Percentiles rank a stretch among this genome's conserved stretches.
Conservation (phyloP, 2,888 invertebrate species). For the Nomada fabriciana region DNA sequence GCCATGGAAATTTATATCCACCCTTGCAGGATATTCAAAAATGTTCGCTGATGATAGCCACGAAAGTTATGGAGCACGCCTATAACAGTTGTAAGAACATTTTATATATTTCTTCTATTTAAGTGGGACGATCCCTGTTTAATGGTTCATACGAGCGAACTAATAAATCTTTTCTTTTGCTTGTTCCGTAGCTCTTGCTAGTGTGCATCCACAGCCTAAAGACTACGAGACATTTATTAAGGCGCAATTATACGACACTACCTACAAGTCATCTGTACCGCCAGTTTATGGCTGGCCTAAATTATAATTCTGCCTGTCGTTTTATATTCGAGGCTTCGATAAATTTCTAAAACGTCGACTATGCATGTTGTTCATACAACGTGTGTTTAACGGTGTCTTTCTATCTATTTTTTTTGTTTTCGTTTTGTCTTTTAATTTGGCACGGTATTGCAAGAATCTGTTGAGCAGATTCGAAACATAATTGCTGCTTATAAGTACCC, state of each 20-base stretch:
- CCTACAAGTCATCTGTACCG: conserved; percentile 89
- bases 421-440: conserved; percentile 37
- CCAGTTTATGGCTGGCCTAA: conserved; percentile 87
- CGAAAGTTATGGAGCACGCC: conserved; percentile 92
- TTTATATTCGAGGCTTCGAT: not conserved
- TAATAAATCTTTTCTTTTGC: not conserved
- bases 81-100: conserved; percentile 89
- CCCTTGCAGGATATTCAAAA: conserved; percentile 93
- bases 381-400: not conserved
- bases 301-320: conserved; percentile 74
- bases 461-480: conserved; percentile 64
- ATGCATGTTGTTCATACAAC: not conserved
- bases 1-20: conserved; percentile 95
- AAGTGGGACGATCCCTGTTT: too few species aligned
- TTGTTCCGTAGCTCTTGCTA: conserved; percentile 88
- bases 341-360: conserved; percentile 9
- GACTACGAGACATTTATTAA: conserved; percentile 91
- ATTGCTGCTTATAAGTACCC: not conserved
- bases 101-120: not conserved
- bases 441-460: conserved; percentile 46
- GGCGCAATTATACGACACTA: conserved; percentile 92
- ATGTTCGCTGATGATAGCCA: conserved; percentile 95
- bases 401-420: too few species aligned
- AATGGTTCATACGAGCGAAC: not conserved
- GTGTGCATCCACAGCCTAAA: conserved; percentile 91